Conservation (phyloP, 2,888 invertebrate genomes). For the Agonopterix arenella region DNA sequence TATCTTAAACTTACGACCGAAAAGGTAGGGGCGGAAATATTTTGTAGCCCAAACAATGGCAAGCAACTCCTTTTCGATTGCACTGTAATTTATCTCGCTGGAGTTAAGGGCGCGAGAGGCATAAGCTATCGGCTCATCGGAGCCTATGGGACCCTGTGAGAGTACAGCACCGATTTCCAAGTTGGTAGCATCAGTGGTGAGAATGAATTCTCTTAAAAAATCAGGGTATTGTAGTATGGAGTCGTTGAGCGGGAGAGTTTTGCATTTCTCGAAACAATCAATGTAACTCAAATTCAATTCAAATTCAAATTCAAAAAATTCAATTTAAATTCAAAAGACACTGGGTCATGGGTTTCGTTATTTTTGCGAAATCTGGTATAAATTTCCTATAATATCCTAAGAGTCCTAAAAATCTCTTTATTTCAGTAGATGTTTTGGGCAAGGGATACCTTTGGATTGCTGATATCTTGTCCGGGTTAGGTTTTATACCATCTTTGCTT, state of each 20-base stretch:
- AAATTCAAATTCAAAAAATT: too few species aligned
- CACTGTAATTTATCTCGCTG: slow-evolving; percentile 18
- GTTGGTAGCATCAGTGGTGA: slow-evolving; percentile 11
- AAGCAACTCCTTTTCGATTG: background rate
- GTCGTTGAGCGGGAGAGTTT: slow-evolving; percentile 21
- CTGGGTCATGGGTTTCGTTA: background rate
- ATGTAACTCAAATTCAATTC: too few species aligned
- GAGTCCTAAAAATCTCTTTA: slow-evolving; percentile 8
- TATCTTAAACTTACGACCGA: background rate
- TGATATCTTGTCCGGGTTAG: slow-evolving; percentile 8
- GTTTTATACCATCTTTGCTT: slow-evolving; percentile 8
- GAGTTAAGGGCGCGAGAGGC: slow-evolving; percentile 4
- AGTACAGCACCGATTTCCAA: slow-evolving; percentile 18
- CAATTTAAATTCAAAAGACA: too few species aligned
- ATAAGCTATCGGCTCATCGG: slow-evolving; percentile 11
- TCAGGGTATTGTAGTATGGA: slow-evolving; percentile 25
- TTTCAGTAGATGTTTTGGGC: slow-evolving; percentile 7
- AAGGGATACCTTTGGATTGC: slow-evolving; percentile 2
- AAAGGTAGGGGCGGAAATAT: background rate
- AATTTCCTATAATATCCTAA: slow-evolving; percentile 4
- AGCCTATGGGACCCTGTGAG: slow-evolving; percentile 13
- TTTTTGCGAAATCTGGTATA: background rate
- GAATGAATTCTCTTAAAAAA: slow-evolving; percentile 1
- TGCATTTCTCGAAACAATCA: slow-evolving; percentile 6
- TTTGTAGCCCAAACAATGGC: background rate